phyloP scores from a whole-genome alignment of 2,113 vertebrate species.

The Cettia cetti region DNA sequence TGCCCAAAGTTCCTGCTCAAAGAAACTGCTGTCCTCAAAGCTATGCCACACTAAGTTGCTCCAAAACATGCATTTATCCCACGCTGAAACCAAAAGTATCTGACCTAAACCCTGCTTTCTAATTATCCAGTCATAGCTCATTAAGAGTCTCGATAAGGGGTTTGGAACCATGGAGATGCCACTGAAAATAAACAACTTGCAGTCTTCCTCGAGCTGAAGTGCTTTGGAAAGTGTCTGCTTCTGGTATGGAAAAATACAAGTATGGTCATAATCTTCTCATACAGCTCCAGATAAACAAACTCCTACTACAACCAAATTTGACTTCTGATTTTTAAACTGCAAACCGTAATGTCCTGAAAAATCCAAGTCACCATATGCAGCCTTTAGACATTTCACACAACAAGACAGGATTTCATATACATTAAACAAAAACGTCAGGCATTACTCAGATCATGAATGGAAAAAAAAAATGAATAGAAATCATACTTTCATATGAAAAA shows the following conservation, averaged over 20 bases:
- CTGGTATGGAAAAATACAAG: background rate
- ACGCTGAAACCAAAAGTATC: background rate
- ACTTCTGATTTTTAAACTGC: background rate
- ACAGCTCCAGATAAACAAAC: background rate
- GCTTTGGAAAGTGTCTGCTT: background rate
- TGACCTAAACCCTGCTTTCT: background rate
- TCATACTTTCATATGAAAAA: background rate
- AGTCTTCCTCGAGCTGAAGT: background rate
- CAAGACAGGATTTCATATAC: background rate
- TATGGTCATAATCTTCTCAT: background rate
- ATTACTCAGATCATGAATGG: background rate
- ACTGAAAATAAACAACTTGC: background rate
- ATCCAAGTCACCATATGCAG: background rate
- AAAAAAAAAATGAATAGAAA: background rate
- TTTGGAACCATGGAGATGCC: background rate
- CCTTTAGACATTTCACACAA: background rate
- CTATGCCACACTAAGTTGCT: background rate
- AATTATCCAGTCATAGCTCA: background rate
- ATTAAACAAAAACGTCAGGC: background rate
- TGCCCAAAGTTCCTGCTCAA: background rate
- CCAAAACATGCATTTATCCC: background rate
- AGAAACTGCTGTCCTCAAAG: background rate
- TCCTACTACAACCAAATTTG: background rate
- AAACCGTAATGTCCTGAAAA: background rate
- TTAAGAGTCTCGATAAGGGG: background rate